Base-by-base conservation (phyloP, 2,888 invertebrate species). In the Helobdella robusta region DNA sequence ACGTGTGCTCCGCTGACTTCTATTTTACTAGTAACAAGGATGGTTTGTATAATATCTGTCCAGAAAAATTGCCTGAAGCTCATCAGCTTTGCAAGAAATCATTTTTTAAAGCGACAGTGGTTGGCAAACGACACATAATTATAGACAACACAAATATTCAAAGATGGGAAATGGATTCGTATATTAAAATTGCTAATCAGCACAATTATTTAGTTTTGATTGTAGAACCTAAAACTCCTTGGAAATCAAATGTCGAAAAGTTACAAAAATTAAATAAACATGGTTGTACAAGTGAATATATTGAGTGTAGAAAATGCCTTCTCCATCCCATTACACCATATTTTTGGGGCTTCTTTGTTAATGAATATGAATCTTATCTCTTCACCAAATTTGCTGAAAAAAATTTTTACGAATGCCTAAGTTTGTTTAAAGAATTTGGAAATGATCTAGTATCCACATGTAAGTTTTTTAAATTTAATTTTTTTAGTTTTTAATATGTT, bases 101-200 rank as follows among this genome's bases (percentile, higher is more conserved):
- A 36, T 78, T 77, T 0, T 62, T 68, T 20, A 62, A 67, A 4
- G 73, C 74, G 1, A 77, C 76, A 66, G 59, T 68, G n/a, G 68
- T 68, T 25, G 70, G 70, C 0, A 67, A 35, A 2, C 71, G 68
- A 3, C 70, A 75, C 0, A 71, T 80, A 2, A 71, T 80, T 23
- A 75, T 79, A 50, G 80, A 80, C 71, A 80, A 79, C 71, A 78
- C 79, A 44, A 77, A 79, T 68, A 72, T 79, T 2, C 71, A 70
- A 35, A 68, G 70, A 35, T 78, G 79, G 78, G 77, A 79, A 68
- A 75, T 77, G 73, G 70, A 73, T 20, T 67, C 66, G 35, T 80
- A 80, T 66, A 46, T 76, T 15, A 65, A 73, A 3, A 66, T 78
- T 23, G 78, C 79, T 1, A 66, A 54, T 2, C 65, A 68, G 50